Evolutionary conservation across 2,888 invertebrate species (phyloP), one percentile per base, ranked within the genome.

Genomic region (Melieria omissa): DNA sequence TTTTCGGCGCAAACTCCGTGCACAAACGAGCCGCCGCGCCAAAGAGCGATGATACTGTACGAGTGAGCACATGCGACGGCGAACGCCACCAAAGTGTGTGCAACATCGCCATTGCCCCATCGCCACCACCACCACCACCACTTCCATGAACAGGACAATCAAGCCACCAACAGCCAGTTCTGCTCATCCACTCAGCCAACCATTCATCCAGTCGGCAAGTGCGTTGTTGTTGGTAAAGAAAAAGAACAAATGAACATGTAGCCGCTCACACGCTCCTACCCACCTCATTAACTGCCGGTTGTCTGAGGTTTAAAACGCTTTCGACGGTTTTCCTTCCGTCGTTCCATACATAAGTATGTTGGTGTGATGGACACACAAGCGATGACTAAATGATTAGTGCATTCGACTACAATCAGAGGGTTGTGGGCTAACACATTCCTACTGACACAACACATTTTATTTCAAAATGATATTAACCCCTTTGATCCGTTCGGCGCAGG

Each of bases 111-210:
- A 41, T 42, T 41, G 42, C 58, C 12, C 12, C 16, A 4, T 41
- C 49, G 12, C 49, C 12, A 49, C 9, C 12, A 9, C 49, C 9
- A 49, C 12, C 49, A 49, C 12, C 49, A 49, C 49, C 49, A 49
- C 49, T 49, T 9, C 49, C 49, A 49, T 3, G 10, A 49, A 10
- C 49, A 49, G 9, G 12, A 10, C 12, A 10, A 49, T 10, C 49
- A 49, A 10, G 10, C 42, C 64, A 64, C 52, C 49, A 64, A 49
- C 45, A 29, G 64, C n/a, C 64, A 47, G 49, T 64, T 64, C 64
- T 52, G 52, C 64, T 64, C 64, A 49, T 46, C 63, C 49, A 29
- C 29, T 29, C 29, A 29, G 29, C 29, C 29, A 29, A 3, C 29
- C 29, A 29, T 64, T 64, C 49, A 52, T 64, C 52, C 42, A 52